Conservation (phyloP, 2,888 invertebrate genomes). For the Athalia cordata region DNA sequence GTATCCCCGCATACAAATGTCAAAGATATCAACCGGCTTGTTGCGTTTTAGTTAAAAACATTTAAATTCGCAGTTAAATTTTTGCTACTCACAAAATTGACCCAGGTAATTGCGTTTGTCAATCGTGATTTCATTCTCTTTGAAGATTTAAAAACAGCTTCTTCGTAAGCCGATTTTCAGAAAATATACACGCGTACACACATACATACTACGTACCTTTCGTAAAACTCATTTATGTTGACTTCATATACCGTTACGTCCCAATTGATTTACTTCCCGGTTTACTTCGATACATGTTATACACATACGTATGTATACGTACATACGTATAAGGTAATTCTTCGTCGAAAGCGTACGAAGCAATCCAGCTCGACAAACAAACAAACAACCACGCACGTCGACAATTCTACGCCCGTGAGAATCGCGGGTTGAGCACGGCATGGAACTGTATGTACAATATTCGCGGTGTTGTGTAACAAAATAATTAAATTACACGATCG, state of each 20-base stretch:
- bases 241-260: conserved; percentile 8
- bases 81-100: conserved; percentile 20
- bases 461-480: background rate
- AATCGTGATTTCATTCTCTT: conserved; percentile 27
- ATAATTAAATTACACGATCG: conserved; percentile 34
- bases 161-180: conserved; percentile 4
- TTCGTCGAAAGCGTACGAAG: too few relatives aligned
- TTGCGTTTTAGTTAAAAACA: conserved; percentile 22
- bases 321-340: too few relatives aligned
- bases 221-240: conserved; percentile 21
- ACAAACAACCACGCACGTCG: too few relatives aligned
- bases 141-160: conserved; percentile 25
- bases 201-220: background rate
- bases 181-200: too few relatives aligned
- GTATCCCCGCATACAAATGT: conserved; percentile 25
- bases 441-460: conserved; percentile 9
- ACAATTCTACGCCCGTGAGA: background rate
- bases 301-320: background rate
- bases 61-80: conserved; percentile 27
- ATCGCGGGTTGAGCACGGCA: background rate
- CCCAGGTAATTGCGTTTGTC: conserved; percentile 39
- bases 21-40: conserved; percentile 17
- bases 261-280: conserved; percentile 13
- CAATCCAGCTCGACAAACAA: too few relatives aligned
- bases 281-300: background rate